Evolutionary conservation across 2,113 vertebrate species (phyloP).

Genomic region (Progne subis): DNA sequence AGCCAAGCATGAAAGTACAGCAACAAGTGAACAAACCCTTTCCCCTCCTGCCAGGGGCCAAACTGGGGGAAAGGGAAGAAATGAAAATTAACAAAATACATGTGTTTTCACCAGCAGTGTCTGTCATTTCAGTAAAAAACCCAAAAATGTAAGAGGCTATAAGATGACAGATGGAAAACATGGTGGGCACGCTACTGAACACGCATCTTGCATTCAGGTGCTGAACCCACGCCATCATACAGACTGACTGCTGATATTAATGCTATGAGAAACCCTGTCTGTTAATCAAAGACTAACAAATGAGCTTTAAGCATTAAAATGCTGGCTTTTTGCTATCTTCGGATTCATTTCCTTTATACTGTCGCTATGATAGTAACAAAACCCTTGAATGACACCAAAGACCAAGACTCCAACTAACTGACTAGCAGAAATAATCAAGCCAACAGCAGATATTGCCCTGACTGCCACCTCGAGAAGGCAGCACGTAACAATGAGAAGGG

Average conservation of each 20-base stretch:
- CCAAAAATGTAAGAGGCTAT: background rate
- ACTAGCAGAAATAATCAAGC: background rate
- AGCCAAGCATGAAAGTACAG: background rate
- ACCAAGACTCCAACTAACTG: background rate
- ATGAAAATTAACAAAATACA: background rate
- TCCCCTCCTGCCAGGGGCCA: background rate
- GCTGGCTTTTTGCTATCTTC: background rate
- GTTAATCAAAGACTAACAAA: constrained; percentile 31
- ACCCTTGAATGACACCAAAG: background rate
- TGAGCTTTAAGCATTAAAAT: constrained; percentile 21
- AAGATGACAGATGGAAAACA: background rate
- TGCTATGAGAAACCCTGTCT: background rate
- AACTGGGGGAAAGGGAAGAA: background rate
- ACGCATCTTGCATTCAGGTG: background rate
- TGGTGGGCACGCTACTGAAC: background rate
- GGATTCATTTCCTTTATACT: background rate
- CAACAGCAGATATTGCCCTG: background rate
- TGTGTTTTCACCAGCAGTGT: background rate
- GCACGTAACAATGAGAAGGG: background rate
- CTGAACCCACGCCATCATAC: background rate
- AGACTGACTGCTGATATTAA: background rate
- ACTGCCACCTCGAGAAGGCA: background rate
- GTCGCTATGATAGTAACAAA: background rate
- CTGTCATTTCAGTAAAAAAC: background rate
- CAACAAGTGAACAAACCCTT: background rate